Percentiles rank a stretch among this genome's conserved stretches.
Conservation (phyloP, 2,797 vertebrate genomes). For the Alcedo atthis region DNA sequence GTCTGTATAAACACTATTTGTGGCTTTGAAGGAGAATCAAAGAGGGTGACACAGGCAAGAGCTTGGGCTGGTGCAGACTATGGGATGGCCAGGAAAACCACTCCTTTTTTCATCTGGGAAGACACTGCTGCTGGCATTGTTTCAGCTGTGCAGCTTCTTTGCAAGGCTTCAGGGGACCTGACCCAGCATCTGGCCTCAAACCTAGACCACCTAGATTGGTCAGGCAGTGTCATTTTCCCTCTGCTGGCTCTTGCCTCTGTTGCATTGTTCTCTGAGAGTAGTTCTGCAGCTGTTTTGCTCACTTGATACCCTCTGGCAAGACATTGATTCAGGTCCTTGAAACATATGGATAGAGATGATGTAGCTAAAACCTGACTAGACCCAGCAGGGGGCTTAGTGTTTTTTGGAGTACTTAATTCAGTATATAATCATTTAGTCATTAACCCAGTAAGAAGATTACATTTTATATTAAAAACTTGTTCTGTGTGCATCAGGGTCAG, state of each 20-base stretch:
- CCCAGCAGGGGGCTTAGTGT: neutral
- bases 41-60: too few species aligned
- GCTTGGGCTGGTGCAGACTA: neutral
- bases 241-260: neutral
- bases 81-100: rapidly evolving
- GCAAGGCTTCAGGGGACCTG: neutral
- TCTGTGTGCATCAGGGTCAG: neutral
- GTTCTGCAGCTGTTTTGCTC: neutral
- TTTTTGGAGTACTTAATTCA: neutral
- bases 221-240: neutral
- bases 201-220: neutral
- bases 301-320: neutral
- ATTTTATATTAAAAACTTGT: neutral
- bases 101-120: neutral
- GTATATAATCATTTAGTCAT: neutral
- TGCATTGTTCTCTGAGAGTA: neutral
- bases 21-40: neutral
- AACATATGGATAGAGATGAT: neutral
- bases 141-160: neutral
- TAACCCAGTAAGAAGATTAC: neutral
- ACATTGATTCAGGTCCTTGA: neutral
- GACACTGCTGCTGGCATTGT: rapidly evolving
- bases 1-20: rapidly evolving
- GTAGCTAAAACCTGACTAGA: neutral
- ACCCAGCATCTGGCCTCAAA: rapidly evolving